Conservation (phyloP, 2,888 invertebrate genomes). For the Nasonia oneida region DNA sequence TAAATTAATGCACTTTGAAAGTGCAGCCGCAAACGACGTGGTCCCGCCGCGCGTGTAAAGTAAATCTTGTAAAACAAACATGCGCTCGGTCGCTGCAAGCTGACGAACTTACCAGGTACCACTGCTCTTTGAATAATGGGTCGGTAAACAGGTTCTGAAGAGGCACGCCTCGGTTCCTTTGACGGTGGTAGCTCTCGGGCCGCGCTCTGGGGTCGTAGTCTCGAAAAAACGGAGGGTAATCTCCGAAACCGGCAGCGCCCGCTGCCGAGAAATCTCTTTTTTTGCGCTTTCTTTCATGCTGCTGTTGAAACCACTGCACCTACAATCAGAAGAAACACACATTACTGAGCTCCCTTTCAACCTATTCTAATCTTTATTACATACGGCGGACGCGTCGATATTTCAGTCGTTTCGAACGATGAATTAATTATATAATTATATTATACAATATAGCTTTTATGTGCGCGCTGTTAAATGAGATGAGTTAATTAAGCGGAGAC, state of each 20-base stretch:
- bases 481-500: no score
- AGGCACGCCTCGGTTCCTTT: conserved; percentile 75
- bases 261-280: conserved; percentile 90
- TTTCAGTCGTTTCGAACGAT: no score
- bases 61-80: conserved; percentile 10
- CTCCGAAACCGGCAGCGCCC: conserved; percentile 77
- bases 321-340: conserved; percentile 72
- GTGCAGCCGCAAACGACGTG: not conserved
- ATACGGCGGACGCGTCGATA: no score
- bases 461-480: no score
- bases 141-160: conserved; percentile 88
- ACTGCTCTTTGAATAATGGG: conserved; percentile 96
- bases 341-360: not conserved
- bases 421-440: no score
- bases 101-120: conserved; percentile 94
- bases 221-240: conserved; percentile 75
- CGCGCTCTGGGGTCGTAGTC: conserved; percentile 78
- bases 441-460: no score
- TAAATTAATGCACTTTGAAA: not conserved
- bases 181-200: conserved; percentile 75
- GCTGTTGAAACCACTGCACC: conserved; percentile 98
- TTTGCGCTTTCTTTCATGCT: conserved; percentile 90
- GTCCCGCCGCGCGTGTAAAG: not conserved
- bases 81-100: not conserved
- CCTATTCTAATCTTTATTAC: no score